Percentiles rank a stretch among this genome's conserved stretches.
Evolutionary conservation across 1,140 invertebrate genomes (phyloP).

Genomic region (Hypsibius dujardini): DNA sequence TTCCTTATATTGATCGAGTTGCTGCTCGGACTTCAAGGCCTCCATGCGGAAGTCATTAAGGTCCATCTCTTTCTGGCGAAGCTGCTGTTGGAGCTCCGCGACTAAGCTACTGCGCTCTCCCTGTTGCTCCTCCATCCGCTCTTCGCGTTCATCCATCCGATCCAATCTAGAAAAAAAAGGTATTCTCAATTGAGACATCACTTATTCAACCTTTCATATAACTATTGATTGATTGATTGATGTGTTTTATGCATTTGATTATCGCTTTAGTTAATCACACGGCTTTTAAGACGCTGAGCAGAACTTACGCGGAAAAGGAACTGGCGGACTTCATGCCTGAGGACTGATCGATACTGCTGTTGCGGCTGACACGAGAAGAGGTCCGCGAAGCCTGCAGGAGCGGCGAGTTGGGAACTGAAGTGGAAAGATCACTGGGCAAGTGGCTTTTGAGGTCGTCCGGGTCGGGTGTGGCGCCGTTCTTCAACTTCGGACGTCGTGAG

Average conservation of each 20-base stretch:
- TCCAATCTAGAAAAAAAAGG: neutral
- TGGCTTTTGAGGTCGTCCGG: constrained; percentile 27
- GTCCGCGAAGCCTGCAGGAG: constrained; percentile 28
- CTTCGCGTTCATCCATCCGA: constrained; percentile 15
- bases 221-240: too few species aligned
- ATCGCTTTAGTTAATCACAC: too few species aligned
- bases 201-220: too few species aligned
- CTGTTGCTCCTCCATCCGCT: constrained; percentile 19
- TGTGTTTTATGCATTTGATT: too few species aligned
- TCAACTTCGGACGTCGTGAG: constrained; percentile 49
- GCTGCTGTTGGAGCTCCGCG: constrained; percentile 70
- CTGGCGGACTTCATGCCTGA: constrained; percentile 33
- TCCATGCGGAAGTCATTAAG: constrained; percentile 86
- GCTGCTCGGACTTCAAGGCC: constrained; percentile 83
- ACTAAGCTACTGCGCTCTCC: constrained; percentile 34
- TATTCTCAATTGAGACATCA: neutral
- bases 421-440: constrained; percentile 29
- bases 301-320: constrained; percentile 38
- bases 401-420: constrained; percentile 35
- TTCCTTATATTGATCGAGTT: constrained; percentile 83
- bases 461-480: constrained; percentile 40
- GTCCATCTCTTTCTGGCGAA: constrained; percentile 85
- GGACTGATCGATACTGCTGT: too few species aligned
- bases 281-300: neutral
- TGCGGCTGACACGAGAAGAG: constrained; percentile 18